These are phyloP conservation scores for Aleiodes sp. DNA, from an alignment of 1,140 invertebrate genomes.

Conservation along the genomic window DNA sequence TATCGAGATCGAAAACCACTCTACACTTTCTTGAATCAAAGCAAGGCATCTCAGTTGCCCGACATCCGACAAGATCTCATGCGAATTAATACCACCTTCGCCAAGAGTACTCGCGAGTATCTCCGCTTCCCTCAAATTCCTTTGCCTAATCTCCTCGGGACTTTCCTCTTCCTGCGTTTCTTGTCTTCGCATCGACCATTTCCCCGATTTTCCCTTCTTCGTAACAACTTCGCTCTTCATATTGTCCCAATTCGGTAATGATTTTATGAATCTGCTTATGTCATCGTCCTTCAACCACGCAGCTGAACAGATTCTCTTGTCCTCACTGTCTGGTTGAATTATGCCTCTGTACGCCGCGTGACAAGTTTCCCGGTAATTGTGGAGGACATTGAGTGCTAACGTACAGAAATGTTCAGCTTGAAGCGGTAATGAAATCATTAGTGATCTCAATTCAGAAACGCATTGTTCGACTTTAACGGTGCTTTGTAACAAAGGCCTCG, in stretches of 20 bases:
- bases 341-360: constrained; percentile 77
- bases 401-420: constrained; percentile 77
- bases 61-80: constrained; percentile 85
- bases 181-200: constrained; percentile 61
- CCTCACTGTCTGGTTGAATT: constrained; percentile 82
- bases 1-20: constrained; percentile 64
- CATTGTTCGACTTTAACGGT: constrained; percentile 78
- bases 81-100: constrained; percentile 83
- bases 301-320: constrained; percentile 84
- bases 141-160: constrained; percentile 79
- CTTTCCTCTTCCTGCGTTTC: constrained; percentile 74
- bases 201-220: constrained; percentile 47
- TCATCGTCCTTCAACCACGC: constrained; percentile 95
- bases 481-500: constrained; percentile 76
- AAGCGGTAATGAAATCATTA: constrained; percentile 78
- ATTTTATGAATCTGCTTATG: constrained; percentile 89
- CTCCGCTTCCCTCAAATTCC: constrained; percentile 89
- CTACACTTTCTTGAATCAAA: constrained; percentile 91
- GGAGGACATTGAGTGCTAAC: constrained; percentile 75
- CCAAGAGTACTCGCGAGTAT: constrained; percentile 89
- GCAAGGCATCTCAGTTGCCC: constrained; percentile 83
- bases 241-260: constrained; percentile 84
- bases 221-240: constrained; percentile 70
- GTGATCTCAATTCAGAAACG: constrained; percentile 73
- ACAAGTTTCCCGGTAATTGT: constrained; percentile 81